Evolutionary conservation across 2,113 vertebrate species (phyloP), one percentile per base, ranked within the genome.

Genomic region (Corythaeola cristata): DNA sequence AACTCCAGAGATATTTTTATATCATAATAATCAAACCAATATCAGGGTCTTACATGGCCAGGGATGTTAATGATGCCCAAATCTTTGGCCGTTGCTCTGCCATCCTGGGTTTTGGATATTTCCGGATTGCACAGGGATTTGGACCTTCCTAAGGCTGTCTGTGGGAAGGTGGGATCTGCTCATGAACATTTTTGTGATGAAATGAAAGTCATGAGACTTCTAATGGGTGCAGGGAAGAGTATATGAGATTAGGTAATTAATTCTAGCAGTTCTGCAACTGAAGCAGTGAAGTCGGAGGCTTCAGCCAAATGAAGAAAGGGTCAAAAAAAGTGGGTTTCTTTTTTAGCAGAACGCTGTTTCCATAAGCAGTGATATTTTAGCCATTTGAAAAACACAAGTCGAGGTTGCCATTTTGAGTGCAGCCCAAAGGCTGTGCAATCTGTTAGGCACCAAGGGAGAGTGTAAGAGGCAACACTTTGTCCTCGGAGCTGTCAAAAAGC

Each of bases 341-440:
- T 88, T 62, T 85, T 56, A 80, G 88, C 50, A 41, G 39, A 75
- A 19, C 11, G 58, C 90, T 41, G 56, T 91, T 96, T 94, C 95
- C 89, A 52, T 32, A 78, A 79, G 95, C 91, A 92, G 76, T 75
- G 96, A 86, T 96, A 96, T 94, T 94, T 92, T 95, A 96, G 96
- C 96, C 96, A 87, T 94, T 95, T 90, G 95, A 90, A 84, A 91
- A 77, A 62, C 66, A 50, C 2, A 26, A 93, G 93, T 90, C 15
- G 88, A 84, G 92, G 93, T 84, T 97, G 86, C 96, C 88, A 41
- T 96, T 97, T 90, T 94, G 96, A 94, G 90, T 80, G 85, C 90
- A 96, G 93, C 95, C 95, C 90, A 94, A 96, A 92, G 96, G 95
- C 96, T 96, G 93, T 92, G 92, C 96, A 96, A 93, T 97, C 96